A percentile compares a stretch with the other conserved stretches of the same genome.
phyloP scores from a whole-genome alignment of 2,888 invertebrate species.

The Idaea straminata region DNA sequence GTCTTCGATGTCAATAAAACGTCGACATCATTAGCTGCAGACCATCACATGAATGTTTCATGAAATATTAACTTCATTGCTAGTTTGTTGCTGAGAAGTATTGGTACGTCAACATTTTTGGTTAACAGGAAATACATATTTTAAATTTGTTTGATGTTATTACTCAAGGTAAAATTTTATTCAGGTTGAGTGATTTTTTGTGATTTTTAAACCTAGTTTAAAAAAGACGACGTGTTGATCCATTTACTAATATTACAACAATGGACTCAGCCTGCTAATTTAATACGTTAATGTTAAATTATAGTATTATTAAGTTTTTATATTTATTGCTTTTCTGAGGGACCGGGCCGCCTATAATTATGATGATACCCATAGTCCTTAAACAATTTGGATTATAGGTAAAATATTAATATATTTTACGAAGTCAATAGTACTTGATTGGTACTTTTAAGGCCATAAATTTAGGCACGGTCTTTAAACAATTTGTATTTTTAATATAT shows the following conservation, averaged over 20 bases:
- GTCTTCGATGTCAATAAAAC: slow-evolving; percentile 68
- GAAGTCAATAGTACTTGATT: slow-evolving; percentile 57
- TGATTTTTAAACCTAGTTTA: not conserved
- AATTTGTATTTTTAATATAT: slow-evolving; percentile 41
- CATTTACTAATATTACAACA: slow-evolving; percentile 54
- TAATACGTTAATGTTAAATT: slow-evolving; percentile 75
- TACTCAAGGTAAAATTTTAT: too few species aligned
- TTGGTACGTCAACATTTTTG: too few species aligned
- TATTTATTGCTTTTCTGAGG: slow-evolving; percentile 58
- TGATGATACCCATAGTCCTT: slow-evolving; percentile 62
- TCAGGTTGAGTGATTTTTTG: too few species aligned
- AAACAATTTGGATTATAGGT: slow-evolving; percentile 68
- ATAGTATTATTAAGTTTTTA: slow-evolving; percentile 74
- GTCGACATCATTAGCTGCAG: slow-evolving; percentile 72
- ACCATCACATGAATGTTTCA: slow-evolving; percentile 76
- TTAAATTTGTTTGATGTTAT: too few species aligned
- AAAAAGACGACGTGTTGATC: slow-evolving; percentile 36
- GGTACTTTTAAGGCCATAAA: slow-evolving; percentile 50
- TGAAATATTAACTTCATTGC: slow-evolving; percentile 67
- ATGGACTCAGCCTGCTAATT: slow-evolving; percentile 73
- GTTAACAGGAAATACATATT: too few species aligned
- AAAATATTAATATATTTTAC: slow-evolving; percentile 53
- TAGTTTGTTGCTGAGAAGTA: slow-evolving; percentile 44
- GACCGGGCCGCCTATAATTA: slow-evolving; percentile 70
- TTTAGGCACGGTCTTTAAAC: slow-evolving; percentile 41